Conservation (phyloP, 2,113 vertebrate species). For the Arizona elegans region DNA sequence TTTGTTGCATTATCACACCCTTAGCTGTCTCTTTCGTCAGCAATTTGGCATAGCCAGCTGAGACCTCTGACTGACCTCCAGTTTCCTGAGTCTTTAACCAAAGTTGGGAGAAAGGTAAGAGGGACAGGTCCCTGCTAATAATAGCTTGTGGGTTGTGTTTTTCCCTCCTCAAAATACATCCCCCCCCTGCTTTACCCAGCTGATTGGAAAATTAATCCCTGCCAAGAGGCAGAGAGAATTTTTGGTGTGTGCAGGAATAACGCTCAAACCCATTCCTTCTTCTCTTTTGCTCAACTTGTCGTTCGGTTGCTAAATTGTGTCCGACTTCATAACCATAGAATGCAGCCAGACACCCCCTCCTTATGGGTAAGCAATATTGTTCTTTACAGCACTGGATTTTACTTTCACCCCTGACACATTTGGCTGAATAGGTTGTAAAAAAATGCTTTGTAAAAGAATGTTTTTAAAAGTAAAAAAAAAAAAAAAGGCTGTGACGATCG, state of each 20-base stretch:
- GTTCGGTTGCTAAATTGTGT: background rate
- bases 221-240: background rate
- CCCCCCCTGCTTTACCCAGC: background rate
- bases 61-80: background rate
- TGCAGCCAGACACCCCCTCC: background rate
- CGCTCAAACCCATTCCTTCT: background rate
- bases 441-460: too few relatives aligned
- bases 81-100: background rate
- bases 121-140: background rate
- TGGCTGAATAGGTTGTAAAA: too few relatives aligned
- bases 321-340: background rate
- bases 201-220: background rate
- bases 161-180: background rate
- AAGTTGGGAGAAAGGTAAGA: background rate
- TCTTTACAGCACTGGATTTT: background rate
- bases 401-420: background rate
- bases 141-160: background rate
- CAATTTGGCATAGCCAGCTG: background rate
- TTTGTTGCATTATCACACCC: background rate
- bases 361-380: background rate
- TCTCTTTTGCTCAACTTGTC: background rate
- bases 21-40: conserved; percentile 1
- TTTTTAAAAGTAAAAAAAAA: too few relatives aligned
- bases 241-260: background rate
- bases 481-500: too few relatives aligned